These are phyloP conservation scores for Tyto alba DNA, from an alignment of 2,113 vertebrate genomes.

Conservation along the genomic window DNA sequence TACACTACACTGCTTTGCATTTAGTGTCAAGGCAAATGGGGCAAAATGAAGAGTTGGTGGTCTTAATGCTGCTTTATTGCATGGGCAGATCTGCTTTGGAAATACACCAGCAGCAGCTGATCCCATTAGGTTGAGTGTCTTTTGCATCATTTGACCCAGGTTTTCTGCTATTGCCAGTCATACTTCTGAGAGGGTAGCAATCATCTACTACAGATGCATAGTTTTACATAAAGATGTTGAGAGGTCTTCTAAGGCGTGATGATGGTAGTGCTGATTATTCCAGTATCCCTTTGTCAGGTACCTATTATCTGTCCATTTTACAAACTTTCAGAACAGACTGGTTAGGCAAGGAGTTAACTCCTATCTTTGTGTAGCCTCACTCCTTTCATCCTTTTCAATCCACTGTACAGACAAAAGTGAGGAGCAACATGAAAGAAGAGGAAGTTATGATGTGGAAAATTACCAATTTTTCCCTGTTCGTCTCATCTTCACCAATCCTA, in stretches of 20 bases:
- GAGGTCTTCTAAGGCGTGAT: neutral
- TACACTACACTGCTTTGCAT: neutral
- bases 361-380: neutral
- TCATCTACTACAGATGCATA: neutral
- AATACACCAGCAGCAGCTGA: neutral
- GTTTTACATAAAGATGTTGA: neutral
- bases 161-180: neutral
- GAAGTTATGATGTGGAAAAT: slow-evolving; percentile 29
- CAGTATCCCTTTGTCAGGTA: neutral
- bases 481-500: neutral
- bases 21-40: neutral
- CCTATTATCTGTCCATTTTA: neutral
- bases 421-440: neutral
- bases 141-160: neutral
- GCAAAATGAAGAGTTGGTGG: neutral
- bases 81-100: neutral
- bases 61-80: neutral
- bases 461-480: neutral
- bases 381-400: neutral
- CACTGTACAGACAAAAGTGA: neutral
- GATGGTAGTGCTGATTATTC: neutral
- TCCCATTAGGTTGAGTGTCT: neutral
- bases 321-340: neutral
- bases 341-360: neutral
- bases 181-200: neutral